Evolutionary conservation across 1,140 invertebrate genomes (phyloP).

Genomic region (Ips typographus): DNA sequence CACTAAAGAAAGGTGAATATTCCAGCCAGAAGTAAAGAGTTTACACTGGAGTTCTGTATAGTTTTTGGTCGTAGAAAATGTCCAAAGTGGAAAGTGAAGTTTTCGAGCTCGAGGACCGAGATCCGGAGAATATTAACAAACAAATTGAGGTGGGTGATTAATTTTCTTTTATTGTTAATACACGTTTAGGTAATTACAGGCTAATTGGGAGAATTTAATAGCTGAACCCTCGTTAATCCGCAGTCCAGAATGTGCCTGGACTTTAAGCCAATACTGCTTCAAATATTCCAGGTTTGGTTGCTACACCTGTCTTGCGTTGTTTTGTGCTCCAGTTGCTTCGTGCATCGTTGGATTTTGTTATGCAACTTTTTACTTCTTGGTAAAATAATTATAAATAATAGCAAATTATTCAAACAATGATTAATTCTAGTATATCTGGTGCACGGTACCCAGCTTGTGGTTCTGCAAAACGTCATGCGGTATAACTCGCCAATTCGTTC

Average conservation of each 20-base stretch:
- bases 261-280: conserved; percentile 69
- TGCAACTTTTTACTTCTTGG: conserved; percentile 73
- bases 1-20: conserved; percentile 20
- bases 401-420: neutral
- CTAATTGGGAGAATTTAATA: conserved; percentile 75
- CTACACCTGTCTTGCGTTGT: conserved; percentile 67
- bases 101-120: conserved; percentile 65
- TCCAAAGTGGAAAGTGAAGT: conserved; percentile 49
- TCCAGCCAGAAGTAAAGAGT: conserved; percentile 4
- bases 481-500: conserved; percentile 59
- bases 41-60: neutral
- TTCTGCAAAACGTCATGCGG: conserved; percentile 69
- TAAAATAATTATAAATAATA: conserved; percentile 41
- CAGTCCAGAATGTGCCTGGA: conserved; percentile 75
- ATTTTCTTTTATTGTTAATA: neutral
- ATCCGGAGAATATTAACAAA: conserved; percentile 68
- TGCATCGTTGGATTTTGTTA: conserved; percentile 71
- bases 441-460: conserved; percentile 64
- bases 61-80: conserved; percentile 9
- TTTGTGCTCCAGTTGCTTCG: conserved; percentile 68
- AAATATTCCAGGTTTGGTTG: conserved; percentile 66
- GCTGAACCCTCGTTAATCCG: conserved; percentile 74
- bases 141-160: conserved; percentile 64
- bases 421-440: conserved; percentile 71
- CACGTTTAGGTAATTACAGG: conserved; percentile 52